Conservation (phyloP, 2,113 vertebrate species). For the Malurus melanocephalus region DNA sequence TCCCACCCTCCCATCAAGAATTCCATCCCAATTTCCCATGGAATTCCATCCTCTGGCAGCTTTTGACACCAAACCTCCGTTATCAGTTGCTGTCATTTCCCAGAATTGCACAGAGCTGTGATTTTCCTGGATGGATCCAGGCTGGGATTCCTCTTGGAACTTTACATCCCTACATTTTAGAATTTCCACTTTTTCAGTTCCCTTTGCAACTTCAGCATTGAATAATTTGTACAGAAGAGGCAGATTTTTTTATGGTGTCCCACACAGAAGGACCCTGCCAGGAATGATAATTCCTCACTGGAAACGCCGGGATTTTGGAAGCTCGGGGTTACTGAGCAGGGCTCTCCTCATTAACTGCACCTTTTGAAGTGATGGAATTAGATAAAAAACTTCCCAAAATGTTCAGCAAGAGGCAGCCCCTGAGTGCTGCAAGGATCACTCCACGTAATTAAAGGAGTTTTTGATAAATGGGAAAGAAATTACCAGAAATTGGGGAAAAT, state of each 20-base stretch:
- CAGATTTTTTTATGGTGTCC: accelerated
- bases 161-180: neutral
- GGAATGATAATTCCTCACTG: accelerated
- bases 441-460: neutral
- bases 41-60: neutral
- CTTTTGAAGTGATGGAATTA: neutral
- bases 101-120: neutral
- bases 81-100: neutral
- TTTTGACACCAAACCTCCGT: neutral
- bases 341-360: neutral
- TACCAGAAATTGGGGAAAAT: neutral
- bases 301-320: accelerated
- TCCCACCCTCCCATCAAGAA: neutral
- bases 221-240: neutral
- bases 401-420: neutral
- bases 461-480: neutral
- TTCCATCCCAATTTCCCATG: neutral
- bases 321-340: neutral
- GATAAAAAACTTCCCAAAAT: neutral
- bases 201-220: neutral
- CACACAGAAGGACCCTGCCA: accelerated
- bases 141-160: neutral
- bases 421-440: neutral
- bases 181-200: neutral
- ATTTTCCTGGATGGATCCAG: neutral